These are phyloP conservation scores for Zaprionus bogoriensis DNA, from an alignment of 2,888 invertebrate genomes.

Conservation along the genomic window DNA sequence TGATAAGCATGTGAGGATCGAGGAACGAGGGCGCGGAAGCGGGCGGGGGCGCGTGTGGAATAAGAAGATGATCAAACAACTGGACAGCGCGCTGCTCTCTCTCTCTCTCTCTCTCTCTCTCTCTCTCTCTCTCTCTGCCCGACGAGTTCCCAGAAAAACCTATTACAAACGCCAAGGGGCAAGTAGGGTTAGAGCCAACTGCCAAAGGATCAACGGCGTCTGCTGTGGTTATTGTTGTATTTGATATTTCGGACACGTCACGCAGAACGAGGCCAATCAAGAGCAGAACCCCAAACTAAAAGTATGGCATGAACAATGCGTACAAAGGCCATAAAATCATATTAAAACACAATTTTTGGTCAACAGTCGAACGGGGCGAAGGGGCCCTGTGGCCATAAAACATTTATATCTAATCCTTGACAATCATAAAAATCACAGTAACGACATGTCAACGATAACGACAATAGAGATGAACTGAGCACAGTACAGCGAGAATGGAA, in stretches of 20 bases:
- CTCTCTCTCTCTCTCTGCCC: constrained; percentile 1
- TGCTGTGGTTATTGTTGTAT: constrained; percentile 52
- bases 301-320: constrained; percentile 34
- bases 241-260: constrained; percentile 68
- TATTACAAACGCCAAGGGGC: constrained; percentile 60
- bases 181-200: background rate
- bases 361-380: constrained; percentile 24
- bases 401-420: constrained; percentile 80
- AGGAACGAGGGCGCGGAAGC: no score
- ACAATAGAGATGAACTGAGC: constrained; percentile 5
- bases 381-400: constrained; percentile 54
- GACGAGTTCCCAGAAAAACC: constrained; percentile 60
- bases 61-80: constrained; percentile 54
- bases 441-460: constrained; percentile 61
- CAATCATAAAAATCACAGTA: constrained; percentile 75
- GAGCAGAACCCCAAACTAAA: constrained; percentile 21
- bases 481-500: constrained; percentile 36
- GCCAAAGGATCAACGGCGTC: constrained; percentile 38
- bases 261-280: constrained; percentile 58
- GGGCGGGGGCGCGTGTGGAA: constrained; percentile 49
- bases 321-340: constrained; percentile 69
- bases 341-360: constrained; percentile 77
- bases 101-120: background rate
- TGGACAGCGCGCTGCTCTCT: constrained; percentile 38
- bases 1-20: constrained; percentile 31